Conservation (phyloP, 2,888 invertebrate genomes). For the Automeris io region DNA sequence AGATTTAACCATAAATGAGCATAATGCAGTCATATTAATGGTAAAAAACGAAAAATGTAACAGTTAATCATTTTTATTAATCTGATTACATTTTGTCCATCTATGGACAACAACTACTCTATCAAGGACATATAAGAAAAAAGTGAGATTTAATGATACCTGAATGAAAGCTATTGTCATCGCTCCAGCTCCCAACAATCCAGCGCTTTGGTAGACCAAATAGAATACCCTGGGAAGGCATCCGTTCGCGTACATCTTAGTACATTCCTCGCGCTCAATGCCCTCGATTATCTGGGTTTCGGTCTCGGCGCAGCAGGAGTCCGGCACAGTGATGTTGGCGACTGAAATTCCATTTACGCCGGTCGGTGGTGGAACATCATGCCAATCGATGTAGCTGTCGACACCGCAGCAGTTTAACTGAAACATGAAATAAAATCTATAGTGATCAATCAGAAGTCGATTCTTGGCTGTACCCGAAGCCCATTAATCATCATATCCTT, state of each 20-base stretch:
- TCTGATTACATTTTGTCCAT: too few species aligned
- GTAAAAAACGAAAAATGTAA: too few species aligned
- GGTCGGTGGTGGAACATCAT: conserved; percentile 32
- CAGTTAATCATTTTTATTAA: too few species aligned
- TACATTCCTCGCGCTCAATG: conserved; percentile 40
- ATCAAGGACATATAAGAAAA: conserved; percentile 7
- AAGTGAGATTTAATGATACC: conserved; percentile 52
- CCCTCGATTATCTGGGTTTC: conserved; percentile 22
- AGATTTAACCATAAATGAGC: too few species aligned
- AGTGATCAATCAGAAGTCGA: too few species aligned
- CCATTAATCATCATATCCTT: too few species aligned
- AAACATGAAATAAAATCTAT: conserved; percentile 22
- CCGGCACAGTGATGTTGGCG: conserved; percentile 70
- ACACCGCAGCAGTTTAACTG: conserved; percentile 84
- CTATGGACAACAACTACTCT: too few species aligned
- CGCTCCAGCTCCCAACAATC: conserved; percentile 84
- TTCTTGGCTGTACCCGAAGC: too few species aligned
- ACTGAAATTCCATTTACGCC: conserved; percentile 40
- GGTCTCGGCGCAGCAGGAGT: conserved; percentile 76
- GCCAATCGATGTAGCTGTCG: conserved; percentile 79
- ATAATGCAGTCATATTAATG: too few species aligned
- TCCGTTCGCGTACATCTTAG: conserved; percentile 69
- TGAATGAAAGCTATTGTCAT: conserved; percentile 88
- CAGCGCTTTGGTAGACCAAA: conserved; percentile 82
- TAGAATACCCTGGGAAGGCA: conserved; percentile 79